Evolutionary conservation across 1,140 invertebrate genomes (phyloP).

Genomic region (Oryzaephilus surinamensis): DNA sequence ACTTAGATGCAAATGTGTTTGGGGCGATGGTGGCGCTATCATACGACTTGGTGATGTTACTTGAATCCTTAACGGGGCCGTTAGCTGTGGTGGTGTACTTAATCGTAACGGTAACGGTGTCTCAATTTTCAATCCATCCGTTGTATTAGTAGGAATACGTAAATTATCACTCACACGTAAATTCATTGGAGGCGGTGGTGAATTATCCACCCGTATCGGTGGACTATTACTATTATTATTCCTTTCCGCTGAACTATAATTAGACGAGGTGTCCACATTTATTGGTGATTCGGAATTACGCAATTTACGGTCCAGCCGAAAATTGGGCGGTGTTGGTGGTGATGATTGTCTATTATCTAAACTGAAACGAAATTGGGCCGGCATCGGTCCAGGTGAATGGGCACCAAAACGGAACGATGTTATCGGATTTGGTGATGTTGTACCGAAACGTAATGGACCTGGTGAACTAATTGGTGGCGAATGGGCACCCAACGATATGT

Average conservation of each 20-base stretch:
- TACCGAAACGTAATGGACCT: slow-evolving; percentile 27
- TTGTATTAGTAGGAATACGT: slow-evolving; percentile 4
- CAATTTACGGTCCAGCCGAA: slow-evolving; percentile 18
- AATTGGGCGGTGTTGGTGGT: slow-evolving; percentile 23
- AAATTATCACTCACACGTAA: slow-evolving; percentile 22
- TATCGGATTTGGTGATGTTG: slow-evolving; percentile 29
- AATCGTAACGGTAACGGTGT: slow-evolving; percentile 31
- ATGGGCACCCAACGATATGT: slow-evolving; percentile 44
- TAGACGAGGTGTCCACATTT: slow-evolving; percentile 26
- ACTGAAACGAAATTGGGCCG: slow-evolving; percentile 32
- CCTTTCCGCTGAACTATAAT: slow-evolving; percentile 19
- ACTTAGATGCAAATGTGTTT: slow-evolving; percentile 23
- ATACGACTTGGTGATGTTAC: slow-evolving; percentile 37
- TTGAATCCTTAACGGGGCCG: slow-evolving; percentile 38
- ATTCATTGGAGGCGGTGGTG: slow-evolving; percentile 37
- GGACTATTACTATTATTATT: slow-evolving; percentile 23
- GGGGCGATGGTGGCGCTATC: slow-evolving; percentile 21
- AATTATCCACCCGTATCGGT: slow-evolving; percentile 32
- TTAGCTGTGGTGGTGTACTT: slow-evolving; percentile 22
- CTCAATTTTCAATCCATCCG: slow-evolving; percentile 20
- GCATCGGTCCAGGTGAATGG: slow-evolving; percentile 35
- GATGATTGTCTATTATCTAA: no score
- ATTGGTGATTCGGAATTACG: slow-evolving; percentile 28
- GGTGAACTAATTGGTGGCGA: slow-evolving; percentile 40
- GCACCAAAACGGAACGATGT: slow-evolving; percentile 32